phyloP scores from a whole-genome alignment of 2,113 vertebrate species.

The Salvelinus sp. region DNA sequence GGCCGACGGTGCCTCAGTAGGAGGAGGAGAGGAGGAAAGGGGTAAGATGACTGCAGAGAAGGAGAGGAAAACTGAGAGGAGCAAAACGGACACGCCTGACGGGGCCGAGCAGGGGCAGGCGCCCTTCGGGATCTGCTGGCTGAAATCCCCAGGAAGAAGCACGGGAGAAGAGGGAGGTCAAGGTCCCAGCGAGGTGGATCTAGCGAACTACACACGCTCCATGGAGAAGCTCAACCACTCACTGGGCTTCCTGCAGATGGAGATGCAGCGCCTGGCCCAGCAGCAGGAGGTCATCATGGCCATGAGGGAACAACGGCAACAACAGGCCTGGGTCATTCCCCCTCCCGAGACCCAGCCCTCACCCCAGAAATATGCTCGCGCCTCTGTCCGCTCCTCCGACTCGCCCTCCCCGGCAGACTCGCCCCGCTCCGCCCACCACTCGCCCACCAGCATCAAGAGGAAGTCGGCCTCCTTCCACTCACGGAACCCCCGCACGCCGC shows the following conservation, averaged over 20 bases:
- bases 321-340: conserved; percentile 89
- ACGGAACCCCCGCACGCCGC: conserved; percentile 84
- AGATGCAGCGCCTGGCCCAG: conserved; percentile 95
- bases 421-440: conserved; percentile 80
- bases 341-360: conserved; percentile 83
- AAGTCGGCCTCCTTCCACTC: conserved; percentile 86
- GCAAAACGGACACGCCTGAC: conserved; percentile 58
- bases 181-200: conserved; percentile 79
- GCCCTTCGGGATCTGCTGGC: conserved; percentile 53
- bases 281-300: conserved; percentile 98
- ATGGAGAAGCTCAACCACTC: conserved; percentile 95
- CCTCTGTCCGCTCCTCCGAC: conserved; percentile 76
- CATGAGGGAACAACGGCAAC: conserved; percentile 90
- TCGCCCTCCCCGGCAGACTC: conserved; percentile 82
- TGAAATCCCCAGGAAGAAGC: conserved; percentile 75
- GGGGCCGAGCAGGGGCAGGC: conserved; percentile 62
- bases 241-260: conserved; percentile 88
- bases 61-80: conserved; percentile 29
- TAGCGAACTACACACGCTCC: conserved; percentile 90
- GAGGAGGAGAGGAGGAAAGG: conserved; percentile 81
- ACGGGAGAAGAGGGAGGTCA: conserved; percentile 70
- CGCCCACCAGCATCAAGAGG: conserved; percentile 85
- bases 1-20: conserved; percentile 79
- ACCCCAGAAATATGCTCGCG: conserved; percentile 83
- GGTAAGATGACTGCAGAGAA: conserved; percentile 69